phyloP scores from a whole-genome alignment of 2,113 vertebrate genomes.

The Catharus bicknelli region DNA sequence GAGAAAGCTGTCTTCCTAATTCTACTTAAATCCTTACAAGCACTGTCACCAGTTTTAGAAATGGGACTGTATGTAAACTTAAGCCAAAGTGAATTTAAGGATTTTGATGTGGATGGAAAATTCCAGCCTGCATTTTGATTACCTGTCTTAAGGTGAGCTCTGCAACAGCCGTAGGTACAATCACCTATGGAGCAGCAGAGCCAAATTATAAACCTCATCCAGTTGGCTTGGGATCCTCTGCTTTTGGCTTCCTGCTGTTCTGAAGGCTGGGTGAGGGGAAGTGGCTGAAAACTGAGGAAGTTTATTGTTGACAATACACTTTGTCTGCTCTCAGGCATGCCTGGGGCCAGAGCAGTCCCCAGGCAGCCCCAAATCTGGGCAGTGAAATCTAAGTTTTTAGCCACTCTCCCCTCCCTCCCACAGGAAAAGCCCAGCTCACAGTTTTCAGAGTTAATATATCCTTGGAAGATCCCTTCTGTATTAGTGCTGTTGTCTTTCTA shows the following conservation, averaged over 20 bases:
- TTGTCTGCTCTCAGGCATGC: neutral
- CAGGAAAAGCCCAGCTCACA: neutral
- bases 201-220: neutral
- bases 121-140: neutral
- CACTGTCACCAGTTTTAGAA: neutral
- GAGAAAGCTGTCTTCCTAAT: neutral
- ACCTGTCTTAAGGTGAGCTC: neutral
- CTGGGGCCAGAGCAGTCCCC: neutral
- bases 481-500: neutral
- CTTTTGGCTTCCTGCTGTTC: neutral
- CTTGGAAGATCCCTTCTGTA: neutral
- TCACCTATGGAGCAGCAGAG: neutral
- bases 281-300: constrained; percentile 30
- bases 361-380: neutral
- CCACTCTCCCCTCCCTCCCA: neutral
- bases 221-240: neutral
- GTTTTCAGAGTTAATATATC: neutral
- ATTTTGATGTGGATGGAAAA: neutral
- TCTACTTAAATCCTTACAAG: neutral
- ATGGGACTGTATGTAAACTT: neutral
- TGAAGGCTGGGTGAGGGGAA: constrained; percentile 15
- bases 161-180: neutral
- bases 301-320: constrained; percentile 10
- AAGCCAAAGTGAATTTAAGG: neutral
- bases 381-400: neutral